phyloP scores from a whole-genome alignment of 2,113 vertebrate genomes.

The Heteronetta atricapilla region DNA sequence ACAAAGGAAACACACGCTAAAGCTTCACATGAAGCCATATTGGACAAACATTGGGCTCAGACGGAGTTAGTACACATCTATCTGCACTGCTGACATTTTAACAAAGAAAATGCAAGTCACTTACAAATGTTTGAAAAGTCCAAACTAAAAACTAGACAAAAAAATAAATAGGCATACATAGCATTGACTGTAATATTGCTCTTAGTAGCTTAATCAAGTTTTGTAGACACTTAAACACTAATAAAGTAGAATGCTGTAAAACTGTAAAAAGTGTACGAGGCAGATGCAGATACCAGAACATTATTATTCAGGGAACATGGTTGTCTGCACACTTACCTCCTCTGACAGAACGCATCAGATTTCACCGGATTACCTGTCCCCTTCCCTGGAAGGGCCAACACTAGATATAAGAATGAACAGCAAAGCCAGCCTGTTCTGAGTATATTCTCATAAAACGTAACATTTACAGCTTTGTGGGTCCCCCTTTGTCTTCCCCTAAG shows the following conservation, averaged over 20 bases:
- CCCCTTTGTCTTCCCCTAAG: rapidly evolving
- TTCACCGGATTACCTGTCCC: neutral
- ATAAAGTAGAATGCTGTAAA: neutral
- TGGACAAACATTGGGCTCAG: neutral
- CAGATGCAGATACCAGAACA: neutral
- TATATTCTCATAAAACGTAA: neutral
- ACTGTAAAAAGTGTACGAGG: neutral
- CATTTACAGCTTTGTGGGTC: neutral
- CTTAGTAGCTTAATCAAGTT: neutral
- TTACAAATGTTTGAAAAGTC: neutral
- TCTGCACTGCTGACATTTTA: neutral
- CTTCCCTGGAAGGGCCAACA: neutral
- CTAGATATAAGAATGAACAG: neutral
- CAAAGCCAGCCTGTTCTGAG: neutral
- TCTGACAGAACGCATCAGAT: neutral
- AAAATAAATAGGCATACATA: neutral
- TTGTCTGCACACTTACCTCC: neutral
- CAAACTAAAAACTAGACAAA: neutral
- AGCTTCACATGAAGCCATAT: neutral
- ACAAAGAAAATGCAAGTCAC: neutral
- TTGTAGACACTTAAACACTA: neutral
- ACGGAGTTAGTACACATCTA: too few species aligned
- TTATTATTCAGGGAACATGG: neutral
- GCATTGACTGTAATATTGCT: neutral
- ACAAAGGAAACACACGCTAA: neutral